Evolutionary conservation across 2,113 vertebrate genomes (phyloP).

Genomic region (Siniperca chuatsi): DNA sequence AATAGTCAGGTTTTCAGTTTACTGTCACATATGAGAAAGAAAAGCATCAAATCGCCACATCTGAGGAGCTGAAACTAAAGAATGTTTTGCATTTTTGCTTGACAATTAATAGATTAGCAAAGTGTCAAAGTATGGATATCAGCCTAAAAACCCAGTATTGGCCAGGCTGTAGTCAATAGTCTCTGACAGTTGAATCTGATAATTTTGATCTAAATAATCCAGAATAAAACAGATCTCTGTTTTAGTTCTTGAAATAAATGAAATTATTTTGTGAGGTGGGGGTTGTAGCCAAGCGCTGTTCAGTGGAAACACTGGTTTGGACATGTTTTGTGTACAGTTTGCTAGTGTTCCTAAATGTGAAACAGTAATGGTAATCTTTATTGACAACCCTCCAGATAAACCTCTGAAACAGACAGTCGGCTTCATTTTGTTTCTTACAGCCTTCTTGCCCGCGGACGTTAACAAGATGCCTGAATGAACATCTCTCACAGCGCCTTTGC

Average conservation of each 20-base stretch:
- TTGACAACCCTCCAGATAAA: neutral
- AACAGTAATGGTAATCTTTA: neutral
- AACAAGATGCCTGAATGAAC: neutral
- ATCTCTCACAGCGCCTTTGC: neutral
- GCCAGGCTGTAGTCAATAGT: neutral
- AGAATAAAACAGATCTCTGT: neutral
- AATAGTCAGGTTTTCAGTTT: too few relatives aligned
- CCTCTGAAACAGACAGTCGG: neutral
- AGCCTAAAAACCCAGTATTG: neutral
- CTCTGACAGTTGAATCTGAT: neutral
- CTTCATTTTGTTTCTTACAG: neutral
- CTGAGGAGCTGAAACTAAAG: neutral
- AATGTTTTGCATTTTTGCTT: too few relatives aligned
- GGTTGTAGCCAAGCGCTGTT: neutral
- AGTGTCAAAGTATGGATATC: neutral
- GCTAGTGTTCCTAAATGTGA: neutral
- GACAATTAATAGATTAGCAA: too few relatives aligned
- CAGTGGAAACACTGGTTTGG: neutral
- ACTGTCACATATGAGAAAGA: too few relatives aligned
- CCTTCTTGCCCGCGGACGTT: neutral
- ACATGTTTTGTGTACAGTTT: neutral
- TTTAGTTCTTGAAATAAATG: neutral
- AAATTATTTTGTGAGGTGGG: neutral
- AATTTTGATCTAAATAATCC: neutral
- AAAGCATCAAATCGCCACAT: neutral